A percentile compares a stretch with the other conserved stretches of the same genome.
These are phyloP conservation scores for Belonocnema kinseyi DNA, from an alignment of 1,140 invertebrate species.

Conservation along the genomic window DNA sequence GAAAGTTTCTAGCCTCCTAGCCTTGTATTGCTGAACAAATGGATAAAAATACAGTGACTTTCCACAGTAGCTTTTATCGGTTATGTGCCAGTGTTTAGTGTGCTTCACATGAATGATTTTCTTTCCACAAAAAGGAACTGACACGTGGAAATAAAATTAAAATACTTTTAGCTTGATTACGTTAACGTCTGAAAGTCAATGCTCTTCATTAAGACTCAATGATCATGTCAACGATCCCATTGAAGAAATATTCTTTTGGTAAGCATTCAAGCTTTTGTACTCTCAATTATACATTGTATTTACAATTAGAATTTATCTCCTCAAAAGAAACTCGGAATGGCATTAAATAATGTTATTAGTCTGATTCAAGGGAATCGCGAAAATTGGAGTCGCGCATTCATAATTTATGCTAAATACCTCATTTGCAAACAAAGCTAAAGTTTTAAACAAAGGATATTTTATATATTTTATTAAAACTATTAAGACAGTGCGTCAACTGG, in stretches of 20 bases:
- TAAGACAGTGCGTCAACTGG: too few relatives aligned
- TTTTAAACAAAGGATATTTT: too few relatives aligned
- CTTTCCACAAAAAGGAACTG: background rate
- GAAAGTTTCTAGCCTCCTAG: background rate
- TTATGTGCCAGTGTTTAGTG: background rate
- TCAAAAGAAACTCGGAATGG: background rate
- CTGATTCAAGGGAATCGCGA: too few relatives aligned
- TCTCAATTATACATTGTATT: background rate
- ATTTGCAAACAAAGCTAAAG: too few relatives aligned
- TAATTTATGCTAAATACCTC: too few relatives aligned
- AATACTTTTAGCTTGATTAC: background rate
- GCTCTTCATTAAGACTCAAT: background rate
- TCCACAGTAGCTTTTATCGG: background rate
- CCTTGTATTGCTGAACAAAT: background rate
- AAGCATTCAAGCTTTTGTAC: slow-evolving; percentile 31
- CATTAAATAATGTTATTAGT: too few relatives aligned
- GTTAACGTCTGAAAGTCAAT: background rate
- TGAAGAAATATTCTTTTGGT: slow-evolving; percentile 53
- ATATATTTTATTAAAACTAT: too few relatives aligned
- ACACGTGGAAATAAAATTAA: background rate
- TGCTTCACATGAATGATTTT: background rate
- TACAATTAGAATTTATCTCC: background rate
- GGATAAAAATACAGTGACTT: background rate
- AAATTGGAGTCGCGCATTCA: too few relatives aligned
- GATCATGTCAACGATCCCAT: slow-evolving; percentile 56